Base-by-base conservation (phyloP, 2,113 vertebrate genomes). In the Terrapene triunguis region DNA sequence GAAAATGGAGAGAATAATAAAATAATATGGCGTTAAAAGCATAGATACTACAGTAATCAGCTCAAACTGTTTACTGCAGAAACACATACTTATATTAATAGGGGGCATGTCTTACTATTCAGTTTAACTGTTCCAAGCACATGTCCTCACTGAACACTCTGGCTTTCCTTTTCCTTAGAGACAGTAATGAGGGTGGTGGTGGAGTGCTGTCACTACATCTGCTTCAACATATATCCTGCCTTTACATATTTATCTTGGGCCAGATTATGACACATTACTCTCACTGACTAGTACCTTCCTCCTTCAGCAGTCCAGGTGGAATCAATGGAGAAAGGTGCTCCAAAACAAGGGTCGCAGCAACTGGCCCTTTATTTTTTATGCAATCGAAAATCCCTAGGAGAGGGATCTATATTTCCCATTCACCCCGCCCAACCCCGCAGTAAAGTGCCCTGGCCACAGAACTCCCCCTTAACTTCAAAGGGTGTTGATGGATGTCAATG, bases 331-430 rank as follows among this genome's bases (percentile, higher is more conserved):
- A 55, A 42, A 2, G n/a, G n/a, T 1, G 3, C 21, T 78, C 7
- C 42, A 76, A 22, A 2, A 14, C 27, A 25, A 17, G 35, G 1
- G 35, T 32, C 6, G 19, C 86, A 27, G 25, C 3, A 12, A 54
- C 2, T 0, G 47, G 10, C 1, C 79, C 21, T 22, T n/a, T 8
- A 76, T 1, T 14, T 3, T 3, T 2, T 0, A 4, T 6, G 74
- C 74, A 27, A 7, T 24, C 25, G 27, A 78, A 38, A 27, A 27
- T 29, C 11, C 25, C 10, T 27, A 47, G 42, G 42, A 78, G 47
- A 78, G 24, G 42, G 38, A 74, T 24, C 10, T 38, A 11, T 42
- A 78, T 47, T 76, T 42, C 72, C 72, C 65, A 72, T 19, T 38
- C 65, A 72, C 65, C 35, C n/a, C 6, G 12, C 42, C 38, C 42